Conservation (phyloP, 1,140 invertebrate genomes). For the Aphis craccivora region DNA sequence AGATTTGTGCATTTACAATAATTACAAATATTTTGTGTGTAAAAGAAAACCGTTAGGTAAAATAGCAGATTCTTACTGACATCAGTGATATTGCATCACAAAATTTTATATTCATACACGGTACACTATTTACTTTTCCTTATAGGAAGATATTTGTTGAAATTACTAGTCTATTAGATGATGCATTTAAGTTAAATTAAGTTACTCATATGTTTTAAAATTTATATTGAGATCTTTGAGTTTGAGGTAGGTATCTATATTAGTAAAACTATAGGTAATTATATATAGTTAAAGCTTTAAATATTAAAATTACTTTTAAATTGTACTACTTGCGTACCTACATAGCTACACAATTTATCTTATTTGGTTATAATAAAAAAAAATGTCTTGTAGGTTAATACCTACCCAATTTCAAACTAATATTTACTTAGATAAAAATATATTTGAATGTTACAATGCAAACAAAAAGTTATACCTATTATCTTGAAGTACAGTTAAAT, state of each 20-base stretch:
- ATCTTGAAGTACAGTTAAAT: neutral
- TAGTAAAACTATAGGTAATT: too few species aligned
- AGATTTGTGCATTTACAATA: neutral
- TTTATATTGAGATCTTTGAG: neutral
- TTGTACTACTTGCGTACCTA: neutral
- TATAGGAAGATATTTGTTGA: neutral
- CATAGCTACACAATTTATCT: neutral
- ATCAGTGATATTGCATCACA: neutral
- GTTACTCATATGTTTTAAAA: neutral
- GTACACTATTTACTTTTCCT: neutral
- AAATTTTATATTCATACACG: neutral
- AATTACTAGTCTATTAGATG: neutral
- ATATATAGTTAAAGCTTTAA: neutral
- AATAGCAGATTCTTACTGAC: neutral
- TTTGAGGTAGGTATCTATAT: neutral
- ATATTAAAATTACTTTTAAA: neutral
- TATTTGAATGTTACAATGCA: neutral
- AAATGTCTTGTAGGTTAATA: neutral
- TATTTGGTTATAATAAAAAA: neutral
- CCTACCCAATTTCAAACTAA: neutral
- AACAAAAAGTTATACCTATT: neutral
- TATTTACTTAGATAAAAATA: conserved; percentile 5
- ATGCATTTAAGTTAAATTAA: neutral
- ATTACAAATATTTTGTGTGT: neutral
- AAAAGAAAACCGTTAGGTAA: neutral